A percentile compares a stretch with the other conserved stretches of the same genome.
phyloP scores from a whole-genome alignment of 2,888 invertebrate species.

The Terebella lapidaria region DNA sequence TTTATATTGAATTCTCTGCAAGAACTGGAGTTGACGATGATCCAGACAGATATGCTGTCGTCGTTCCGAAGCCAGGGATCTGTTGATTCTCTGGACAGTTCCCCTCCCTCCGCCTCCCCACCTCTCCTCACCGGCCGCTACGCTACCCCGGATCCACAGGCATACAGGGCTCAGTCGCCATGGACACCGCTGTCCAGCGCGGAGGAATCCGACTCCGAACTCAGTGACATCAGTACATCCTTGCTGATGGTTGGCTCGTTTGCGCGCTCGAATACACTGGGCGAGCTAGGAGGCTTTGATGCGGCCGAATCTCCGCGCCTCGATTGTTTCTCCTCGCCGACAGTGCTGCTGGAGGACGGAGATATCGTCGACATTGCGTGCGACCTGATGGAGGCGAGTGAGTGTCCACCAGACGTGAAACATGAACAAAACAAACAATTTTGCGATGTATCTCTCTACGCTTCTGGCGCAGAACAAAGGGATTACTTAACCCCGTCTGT shows the following conservation, averaged over 20 bases:
- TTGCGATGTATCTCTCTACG: too few relatives aligned
- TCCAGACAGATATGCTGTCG: too few relatives aligned
- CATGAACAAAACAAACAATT: not conserved
- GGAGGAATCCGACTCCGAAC: constrained; percentile 3
- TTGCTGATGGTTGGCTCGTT: not conserved
- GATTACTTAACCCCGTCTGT: not conserved
- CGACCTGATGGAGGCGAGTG: not conserved
- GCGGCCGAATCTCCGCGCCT: not conserved
- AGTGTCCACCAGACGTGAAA: not conserved
- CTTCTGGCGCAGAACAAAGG: not conserved
- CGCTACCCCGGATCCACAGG: not conserved
- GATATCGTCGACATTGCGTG: not conserved
- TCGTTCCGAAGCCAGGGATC: not conserved
- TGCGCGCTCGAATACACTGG: not conserved
- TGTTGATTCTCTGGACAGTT: not conserved
- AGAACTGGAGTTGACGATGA: too few relatives aligned
- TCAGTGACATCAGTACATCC: not conserved
- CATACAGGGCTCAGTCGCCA: not conserved
- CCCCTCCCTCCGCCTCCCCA: not conserved
- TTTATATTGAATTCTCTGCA: too few relatives aligned
- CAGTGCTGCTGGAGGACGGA: not conserved
- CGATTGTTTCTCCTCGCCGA: not conserved
- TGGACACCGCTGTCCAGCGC: not conserved
- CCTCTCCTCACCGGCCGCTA: not conserved
- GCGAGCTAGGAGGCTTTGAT: not conserved